Evolutionary conservation across 2,888 invertebrate species (phyloP), one percentile per base, ranked within the genome.

Genomic region (Phyllotreta striolata): DNA sequence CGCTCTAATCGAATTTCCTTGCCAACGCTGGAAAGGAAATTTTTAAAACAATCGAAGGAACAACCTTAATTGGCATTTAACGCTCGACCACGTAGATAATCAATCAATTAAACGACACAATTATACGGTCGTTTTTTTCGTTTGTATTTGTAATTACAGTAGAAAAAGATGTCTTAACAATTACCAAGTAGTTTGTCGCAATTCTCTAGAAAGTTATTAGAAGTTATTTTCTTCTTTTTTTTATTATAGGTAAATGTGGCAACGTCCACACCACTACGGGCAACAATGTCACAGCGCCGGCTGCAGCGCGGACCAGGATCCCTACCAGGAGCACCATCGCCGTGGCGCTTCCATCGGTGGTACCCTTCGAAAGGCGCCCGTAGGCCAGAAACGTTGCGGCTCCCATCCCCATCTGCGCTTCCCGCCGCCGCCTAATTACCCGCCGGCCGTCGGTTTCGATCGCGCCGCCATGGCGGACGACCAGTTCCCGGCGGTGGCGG

Each of bases 351-450:
- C 39, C 56, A 24, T 54, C 44, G 49, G 63, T 57, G 41, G 62
- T 55, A 59, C 64, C 39, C 66, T 61, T 39, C 70, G 63, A 51
- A 66, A 68, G 56, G 62, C 47, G 24, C 55, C 67, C n/a, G 12
- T 70, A 65, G 63, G 61, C 57, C 55, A 56, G 59, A 64, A 47
- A 49, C 60, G 58, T 44, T 61, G 62, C 41, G 41, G 46, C 57
- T 55, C 66, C 46, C 69, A 68, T 54, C 73, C 73, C 34, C 74
- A 76, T 67, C 69, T 70, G 44, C 75, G 76, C 69, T 83, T 82
- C 66, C 84, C 85, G 62, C 83, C 83, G 84, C 86, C 91, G 82
- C 89, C 91, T 82, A 89, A 89, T 83, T 91, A 91, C 81, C 88
- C 90, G 68, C 91, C 89, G 64, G 89, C 91, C 72, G 89, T 91